These are phyloP conservation scores for Heliconius aoede DNA, from an alignment of 2,888 invertebrate genomes.

Conservation along the genomic window DNA sequence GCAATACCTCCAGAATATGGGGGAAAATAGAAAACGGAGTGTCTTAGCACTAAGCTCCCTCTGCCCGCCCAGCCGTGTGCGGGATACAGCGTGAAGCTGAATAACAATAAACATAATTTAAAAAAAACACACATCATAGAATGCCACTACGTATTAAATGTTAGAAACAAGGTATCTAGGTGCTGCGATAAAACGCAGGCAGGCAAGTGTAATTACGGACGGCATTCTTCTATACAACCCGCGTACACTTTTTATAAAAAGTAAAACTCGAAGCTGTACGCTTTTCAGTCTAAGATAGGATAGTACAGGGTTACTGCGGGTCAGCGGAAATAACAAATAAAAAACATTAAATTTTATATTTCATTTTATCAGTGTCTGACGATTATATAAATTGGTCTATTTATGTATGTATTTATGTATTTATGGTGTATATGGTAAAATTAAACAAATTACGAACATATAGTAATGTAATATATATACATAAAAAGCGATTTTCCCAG, in stretches of 20 bases:
- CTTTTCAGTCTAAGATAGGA: slow-evolving; percentile 50
- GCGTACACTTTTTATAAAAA: slow-evolving; percentile 49
- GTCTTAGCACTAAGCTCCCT: no score
- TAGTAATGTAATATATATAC: no score
- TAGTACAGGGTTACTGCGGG: slow-evolving; percentile 42
- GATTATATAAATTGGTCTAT: background rate
- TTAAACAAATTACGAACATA: background rate
- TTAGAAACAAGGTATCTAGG: slow-evolving; percentile 46
- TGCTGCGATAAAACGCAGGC: slow-evolving; percentile 50
- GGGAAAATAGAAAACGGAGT: background rate
- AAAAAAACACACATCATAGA: background rate
- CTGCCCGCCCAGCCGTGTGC: no score
- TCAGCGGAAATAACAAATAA: slow-evolving; percentile 15
- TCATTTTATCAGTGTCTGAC: background rate
- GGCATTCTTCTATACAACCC: slow-evolving; percentile 52
- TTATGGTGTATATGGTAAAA: background rate
- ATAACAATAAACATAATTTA: no score
- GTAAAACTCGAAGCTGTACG: slow-evolving; percentile 51
- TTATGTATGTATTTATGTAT: no score
- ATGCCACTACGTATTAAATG: slow-evolving; percentile 32
- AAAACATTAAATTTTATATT: no score
- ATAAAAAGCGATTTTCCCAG: no score
- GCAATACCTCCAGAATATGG: no score
- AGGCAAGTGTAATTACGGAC: slow-evolving; percentile 53
- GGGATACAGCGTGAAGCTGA: no score